Evolutionary conservation across 2,113 vertebrate species (phyloP).

Genomic region (Pituophis catenifer): DNA sequence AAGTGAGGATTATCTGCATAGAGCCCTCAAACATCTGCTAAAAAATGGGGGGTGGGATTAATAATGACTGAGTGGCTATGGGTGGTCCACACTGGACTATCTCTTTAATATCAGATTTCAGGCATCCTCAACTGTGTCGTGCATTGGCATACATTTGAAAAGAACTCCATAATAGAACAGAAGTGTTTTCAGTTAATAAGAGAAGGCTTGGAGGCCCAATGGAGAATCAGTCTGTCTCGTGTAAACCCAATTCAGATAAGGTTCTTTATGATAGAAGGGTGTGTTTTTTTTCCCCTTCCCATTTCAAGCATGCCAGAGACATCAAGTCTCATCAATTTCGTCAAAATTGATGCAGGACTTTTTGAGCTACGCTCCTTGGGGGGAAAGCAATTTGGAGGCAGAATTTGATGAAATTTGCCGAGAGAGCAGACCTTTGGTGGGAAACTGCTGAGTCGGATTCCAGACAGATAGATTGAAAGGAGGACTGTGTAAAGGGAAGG

Average conservation of each 20-base stretch:
- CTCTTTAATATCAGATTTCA: neutral
- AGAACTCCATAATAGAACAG: neutral
- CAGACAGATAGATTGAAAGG: neutral
- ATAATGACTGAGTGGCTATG: neutral
- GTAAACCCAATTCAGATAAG: neutral
- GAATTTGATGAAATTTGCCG: neutral
- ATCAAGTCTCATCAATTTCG: neutral
- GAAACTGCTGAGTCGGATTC: neutral
- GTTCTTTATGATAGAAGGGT: neutral
- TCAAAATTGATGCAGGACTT: neutral
- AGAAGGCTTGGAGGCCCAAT: neutral
- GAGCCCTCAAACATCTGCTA: neutral
- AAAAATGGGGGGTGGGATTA: neutral
- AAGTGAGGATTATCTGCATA: neutral
- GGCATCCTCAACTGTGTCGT: neutral
- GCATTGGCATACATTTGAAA: neutral
- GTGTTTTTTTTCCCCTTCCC: fast-evolving
- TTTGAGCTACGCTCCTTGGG: neutral
- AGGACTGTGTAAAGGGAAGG: neutral
- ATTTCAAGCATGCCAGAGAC: neutral
- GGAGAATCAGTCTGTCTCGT: neutral
- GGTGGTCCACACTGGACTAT: neutral
- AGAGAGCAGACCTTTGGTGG: neutral
- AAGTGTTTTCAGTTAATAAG: neutral
- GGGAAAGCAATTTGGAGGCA: neutral